These are phyloP conservation scores for Pachypsylla venusta DNA, from an alignment of 1,140 invertebrate genomes.

Conservation along the genomic window DNA sequence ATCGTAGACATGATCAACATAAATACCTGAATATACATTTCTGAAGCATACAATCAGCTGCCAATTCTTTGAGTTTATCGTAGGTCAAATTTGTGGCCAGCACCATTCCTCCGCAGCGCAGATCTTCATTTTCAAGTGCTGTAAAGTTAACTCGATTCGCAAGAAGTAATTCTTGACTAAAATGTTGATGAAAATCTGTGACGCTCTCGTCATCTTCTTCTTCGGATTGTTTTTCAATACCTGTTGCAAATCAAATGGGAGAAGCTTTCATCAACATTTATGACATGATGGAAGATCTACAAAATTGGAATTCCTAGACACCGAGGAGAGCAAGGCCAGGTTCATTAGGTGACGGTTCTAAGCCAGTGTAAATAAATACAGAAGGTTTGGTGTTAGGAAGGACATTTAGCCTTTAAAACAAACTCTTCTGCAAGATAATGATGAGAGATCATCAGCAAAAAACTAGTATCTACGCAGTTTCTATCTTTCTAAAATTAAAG, in stretches of 20 bases:
- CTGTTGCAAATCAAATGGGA: slow-evolving; percentile 23
- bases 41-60: slow-evolving; percentile 50
- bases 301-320: too few relatives aligned
- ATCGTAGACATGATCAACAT: too few relatives aligned
- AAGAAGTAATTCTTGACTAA: slow-evolving; percentile 41
- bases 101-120: slow-evolving; percentile 51
- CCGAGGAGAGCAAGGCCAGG: too few relatives aligned
- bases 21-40: slow-evolving; percentile 48
- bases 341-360: too few relatives aligned
- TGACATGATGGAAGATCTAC: background rate
- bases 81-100: slow-evolving; percentile 43
- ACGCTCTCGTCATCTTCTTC: slow-evolving; percentile 46
- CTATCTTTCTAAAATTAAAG: too few relatives aligned
- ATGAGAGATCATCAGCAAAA: too few relatives aligned
- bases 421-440: too few relatives aligned
- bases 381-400: too few relatives aligned
- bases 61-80: slow-evolving; percentile 36
- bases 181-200: slow-evolving; percentile 48
- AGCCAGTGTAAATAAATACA: too few relatives aligned
- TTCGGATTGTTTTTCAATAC: slow-evolving; percentile 45
- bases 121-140: slow-evolving; percentile 47
- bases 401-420: too few relatives aligned
- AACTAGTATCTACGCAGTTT: too few relatives aligned
- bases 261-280: background rate
- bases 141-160: slow-evolving; percentile 48